Evolutionary conservation across 2,888 invertebrate genomes (phyloP).

Genomic region (Athalia rosae): DNA sequence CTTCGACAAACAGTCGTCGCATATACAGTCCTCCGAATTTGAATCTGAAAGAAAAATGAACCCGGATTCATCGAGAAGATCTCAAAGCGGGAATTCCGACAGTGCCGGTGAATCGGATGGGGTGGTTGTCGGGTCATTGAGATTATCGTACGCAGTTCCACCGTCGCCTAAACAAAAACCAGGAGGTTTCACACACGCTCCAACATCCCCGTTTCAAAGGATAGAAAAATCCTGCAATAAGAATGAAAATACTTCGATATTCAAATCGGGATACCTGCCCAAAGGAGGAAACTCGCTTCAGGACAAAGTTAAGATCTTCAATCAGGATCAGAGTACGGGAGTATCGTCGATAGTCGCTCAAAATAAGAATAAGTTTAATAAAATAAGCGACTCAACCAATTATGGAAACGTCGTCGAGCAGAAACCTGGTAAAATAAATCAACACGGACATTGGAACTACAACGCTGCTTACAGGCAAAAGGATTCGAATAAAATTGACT

Average conservation of each 20-base stretch:
- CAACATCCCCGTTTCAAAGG: conserved; percentile 67
- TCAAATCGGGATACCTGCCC: conserved; percentile 57
- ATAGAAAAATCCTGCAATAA: conserved; percentile 57
- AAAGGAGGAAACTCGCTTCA: conserved; percentile 58
- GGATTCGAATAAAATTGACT: conserved; percentile 22
- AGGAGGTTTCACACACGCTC: conserved; percentile 66
- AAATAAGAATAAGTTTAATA: conserved; percentile 32
- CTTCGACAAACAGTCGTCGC: conserved; percentile 78
- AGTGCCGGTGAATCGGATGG: conserved; percentile 36
- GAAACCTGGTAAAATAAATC: conserved; percentile 14
- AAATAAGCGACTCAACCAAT: conserved; percentile 14
- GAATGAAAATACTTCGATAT: conserved; percentile 48
- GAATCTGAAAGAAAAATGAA: conserved; percentile 22
- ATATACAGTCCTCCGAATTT: conserved; percentile 41
- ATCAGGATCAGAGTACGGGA: conserved; percentile 51
- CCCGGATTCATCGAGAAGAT: conserved; percentile 39
- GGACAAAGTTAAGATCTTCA: conserved; percentile 65
- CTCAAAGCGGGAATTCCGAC: conserved; percentile 44
- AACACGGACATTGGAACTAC: conserved; percentile 14
- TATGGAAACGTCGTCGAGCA: conserved; percentile 12
- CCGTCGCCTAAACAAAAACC: conserved; percentile 32
- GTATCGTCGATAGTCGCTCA: conserved; percentile 35
- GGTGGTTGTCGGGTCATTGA: conserved; percentile 50
- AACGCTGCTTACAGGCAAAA: conserved; percentile 23
- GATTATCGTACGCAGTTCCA: conserved; percentile 44